phyloP scores from a whole-genome alignment of 2,113 vertebrate genomes.

The Emydura subglobosa region DNA sequence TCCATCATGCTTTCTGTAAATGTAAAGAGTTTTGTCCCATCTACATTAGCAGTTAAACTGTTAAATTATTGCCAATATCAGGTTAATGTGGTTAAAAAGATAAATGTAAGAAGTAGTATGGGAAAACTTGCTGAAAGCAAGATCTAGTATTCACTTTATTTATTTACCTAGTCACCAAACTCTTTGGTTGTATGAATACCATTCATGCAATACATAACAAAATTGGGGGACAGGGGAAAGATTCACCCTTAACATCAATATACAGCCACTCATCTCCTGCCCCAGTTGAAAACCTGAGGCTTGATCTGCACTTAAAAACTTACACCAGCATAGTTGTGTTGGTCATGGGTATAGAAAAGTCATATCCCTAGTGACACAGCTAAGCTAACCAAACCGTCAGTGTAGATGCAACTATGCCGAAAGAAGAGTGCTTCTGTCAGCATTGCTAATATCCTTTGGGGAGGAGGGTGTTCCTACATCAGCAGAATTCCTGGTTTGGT shows the following conservation, averaged over 20 bases:
- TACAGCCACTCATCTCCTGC: not conserved
- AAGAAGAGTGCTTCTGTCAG: not conserved
- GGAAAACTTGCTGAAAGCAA: not conserved
- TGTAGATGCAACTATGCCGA: no score
- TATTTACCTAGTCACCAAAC: not conserved
- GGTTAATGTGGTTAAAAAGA: not conserved
- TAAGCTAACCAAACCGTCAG: not conserved
- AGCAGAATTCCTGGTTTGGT: no score
- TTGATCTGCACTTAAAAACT: not conserved
- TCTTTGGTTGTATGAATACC: rapidly evolving
- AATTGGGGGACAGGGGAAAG: not conserved
- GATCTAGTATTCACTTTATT: rapidly evolving
- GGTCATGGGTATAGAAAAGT: not conserved
- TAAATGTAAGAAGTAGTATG: rapidly evolving
- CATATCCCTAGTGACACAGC: not conserved
- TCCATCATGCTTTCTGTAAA: not conserved
- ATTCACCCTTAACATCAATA: not conserved
- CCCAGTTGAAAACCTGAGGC: not conserved
- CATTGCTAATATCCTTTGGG: no score
- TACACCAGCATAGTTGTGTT: not conserved
- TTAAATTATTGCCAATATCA: not conserved
- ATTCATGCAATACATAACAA: not conserved
- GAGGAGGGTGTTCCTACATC: no score
- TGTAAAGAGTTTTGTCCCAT: not conserved
- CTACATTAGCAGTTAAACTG: not conserved